Base-by-base conservation (phyloP, 1,140 invertebrate species). In the Druon quercuslanigerum region DNA sequence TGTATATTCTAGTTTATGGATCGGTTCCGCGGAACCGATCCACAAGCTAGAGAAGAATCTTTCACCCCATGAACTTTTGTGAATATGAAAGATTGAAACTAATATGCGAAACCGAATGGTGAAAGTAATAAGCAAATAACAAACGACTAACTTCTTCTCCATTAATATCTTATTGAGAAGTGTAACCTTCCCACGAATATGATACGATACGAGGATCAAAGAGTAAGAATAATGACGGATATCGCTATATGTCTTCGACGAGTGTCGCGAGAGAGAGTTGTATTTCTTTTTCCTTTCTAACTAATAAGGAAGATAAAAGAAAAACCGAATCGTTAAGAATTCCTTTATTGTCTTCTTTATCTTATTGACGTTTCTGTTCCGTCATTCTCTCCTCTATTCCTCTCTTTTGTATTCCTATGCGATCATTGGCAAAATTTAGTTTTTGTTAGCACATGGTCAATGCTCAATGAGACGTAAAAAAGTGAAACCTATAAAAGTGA, bases 101-200 rank as follows among this genome's bases (percentile, higher is more conserved):
- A 66, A 40, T 66, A 66, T 66, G 25, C 8, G 57, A 66, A 66
- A 66, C 57, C 57, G 57, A 66, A 20, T 33, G 13, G 57, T 40
- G 57, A 66, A 66, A 66, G 57, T 66, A 66, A 40, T 66, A 20
- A 66, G 25, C 1, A 14, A 60, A 60, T 60, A 66, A 66, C 13
- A 66, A 66, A 66, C 57, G 57, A 16, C 20, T 33, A 20, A 25
- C 57, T 66, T 66, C 25, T 66, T 40, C 57, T 66, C 57, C 20
- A 66, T 66, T 66, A 40, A 66, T 66, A 33, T 66, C 25, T 16
- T 66, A 66, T 66, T 40, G 57, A 66, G 40, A 66, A 66, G 20
- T 66, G 25, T 20, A 33, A 66, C 57, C 57, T 66, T 66, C 57
- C 57, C 57, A 66, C 33, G 57, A 66, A 66, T 66, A 66, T 66